phyloP scores from a whole-genome alignment of 2,113 vertebrate genomes.

The Tenrec ecaudatus region DNA sequence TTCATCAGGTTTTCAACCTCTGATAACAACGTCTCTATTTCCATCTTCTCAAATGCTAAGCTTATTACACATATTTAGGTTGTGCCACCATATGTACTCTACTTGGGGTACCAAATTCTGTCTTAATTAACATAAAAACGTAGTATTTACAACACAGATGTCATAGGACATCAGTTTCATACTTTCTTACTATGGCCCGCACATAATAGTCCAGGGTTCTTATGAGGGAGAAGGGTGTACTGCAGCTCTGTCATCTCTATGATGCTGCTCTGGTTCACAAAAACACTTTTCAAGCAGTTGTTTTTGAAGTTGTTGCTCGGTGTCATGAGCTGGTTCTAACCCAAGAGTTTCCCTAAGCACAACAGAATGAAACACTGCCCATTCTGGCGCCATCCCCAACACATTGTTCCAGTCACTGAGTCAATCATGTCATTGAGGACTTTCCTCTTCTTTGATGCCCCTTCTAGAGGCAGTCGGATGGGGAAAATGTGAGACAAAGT shows the following conservation, averaged over 20 bases:
- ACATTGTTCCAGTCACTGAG: too few species aligned
- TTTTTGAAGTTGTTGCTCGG: too few species aligned
- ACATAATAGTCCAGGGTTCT: background rate
- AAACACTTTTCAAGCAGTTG: too few species aligned
- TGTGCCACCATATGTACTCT: background rate
- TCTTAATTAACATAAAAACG: background rate
- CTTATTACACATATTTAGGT: background rate
- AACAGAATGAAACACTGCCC: too few species aligned
- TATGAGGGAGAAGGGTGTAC: background rate
- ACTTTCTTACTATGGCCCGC: background rate
- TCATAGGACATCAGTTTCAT: background rate
- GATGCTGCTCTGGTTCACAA: background rate
- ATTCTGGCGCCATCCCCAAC: too few species aligned
- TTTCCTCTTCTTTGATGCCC: too few species aligned
- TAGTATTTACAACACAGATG: conserved; percentile 13
- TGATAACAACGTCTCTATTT: background rate
- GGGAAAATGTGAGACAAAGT: background rate
- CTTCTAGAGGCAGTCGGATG: background rate
- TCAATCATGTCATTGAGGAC: too few species aligned
- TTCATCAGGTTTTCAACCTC: background rate
- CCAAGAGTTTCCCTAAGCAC: too few species aligned
- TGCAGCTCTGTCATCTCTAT: background rate
- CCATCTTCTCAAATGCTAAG: background rate
- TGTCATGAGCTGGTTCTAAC: too few species aligned
- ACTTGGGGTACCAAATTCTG: background rate